Evolutionary conservation across 2,113 vertebrate genomes (phyloP).

Genomic region (Tragelaphus imberbis): DNA sequence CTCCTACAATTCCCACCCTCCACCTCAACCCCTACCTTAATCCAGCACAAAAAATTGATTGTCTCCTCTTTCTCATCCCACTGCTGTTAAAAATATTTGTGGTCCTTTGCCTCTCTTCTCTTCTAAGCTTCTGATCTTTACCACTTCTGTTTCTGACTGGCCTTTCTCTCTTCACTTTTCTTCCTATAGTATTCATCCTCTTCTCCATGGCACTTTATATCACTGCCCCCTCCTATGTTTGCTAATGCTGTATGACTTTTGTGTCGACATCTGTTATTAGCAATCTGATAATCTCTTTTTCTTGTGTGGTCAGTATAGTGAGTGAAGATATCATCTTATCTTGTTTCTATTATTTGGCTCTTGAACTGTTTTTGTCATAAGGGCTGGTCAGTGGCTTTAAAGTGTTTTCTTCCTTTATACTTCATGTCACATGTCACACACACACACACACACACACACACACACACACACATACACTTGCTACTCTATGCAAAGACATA

Average conservation of each 20-base stretch:
- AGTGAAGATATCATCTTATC: neutral
- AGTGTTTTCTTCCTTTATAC: neutral
- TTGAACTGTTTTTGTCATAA: neutral
- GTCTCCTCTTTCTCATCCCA: neutral
- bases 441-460: neutral
- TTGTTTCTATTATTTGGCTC: neutral
- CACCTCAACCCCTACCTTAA: no score
- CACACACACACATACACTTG: neutral
- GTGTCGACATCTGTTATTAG: neutral
- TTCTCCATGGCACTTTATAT: neutral
- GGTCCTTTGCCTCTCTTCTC: neutral
- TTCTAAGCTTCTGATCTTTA: neutral
- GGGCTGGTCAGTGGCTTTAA: neutral
- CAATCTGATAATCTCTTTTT: neutral
- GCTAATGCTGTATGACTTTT: neutral
- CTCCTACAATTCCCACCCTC: neutral
- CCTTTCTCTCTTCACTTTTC: neutral
- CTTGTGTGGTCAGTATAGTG: neutral
- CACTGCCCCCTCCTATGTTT: neutral
- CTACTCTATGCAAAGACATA: neutral
- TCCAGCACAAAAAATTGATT: neutral
- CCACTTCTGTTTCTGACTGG: neutral
- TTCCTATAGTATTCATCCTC: neutral
- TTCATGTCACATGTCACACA: neutral
- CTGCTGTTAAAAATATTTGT: neutral